Evolutionary conservation across 2,113 vertebrate species (phyloP).

Genomic region (Epinephelus moara): DNA sequence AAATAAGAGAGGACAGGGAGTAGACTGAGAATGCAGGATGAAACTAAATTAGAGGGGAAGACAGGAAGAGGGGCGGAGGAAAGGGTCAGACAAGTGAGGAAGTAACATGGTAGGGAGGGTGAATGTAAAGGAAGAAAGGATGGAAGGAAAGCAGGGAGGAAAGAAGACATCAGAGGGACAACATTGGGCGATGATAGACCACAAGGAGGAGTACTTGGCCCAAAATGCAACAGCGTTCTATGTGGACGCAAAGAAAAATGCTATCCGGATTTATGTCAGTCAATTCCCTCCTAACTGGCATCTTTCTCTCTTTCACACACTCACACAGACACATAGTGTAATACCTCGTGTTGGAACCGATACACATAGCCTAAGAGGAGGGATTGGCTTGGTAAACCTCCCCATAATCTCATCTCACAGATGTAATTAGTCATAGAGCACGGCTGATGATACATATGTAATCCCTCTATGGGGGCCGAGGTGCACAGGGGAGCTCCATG

Average conservation of each 20-base stretch:
- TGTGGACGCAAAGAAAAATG: slow-evolving; percentile 43
- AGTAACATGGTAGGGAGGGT: neutral
- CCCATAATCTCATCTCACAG: slow-evolving; percentile 86
- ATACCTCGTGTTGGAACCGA: slow-evolving; percentile 78
- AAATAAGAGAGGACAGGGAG: neutral
- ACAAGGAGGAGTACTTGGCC: slow-evolving; percentile 34
- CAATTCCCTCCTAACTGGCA: slow-evolving; percentile 63
- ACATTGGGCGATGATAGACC: neutral
- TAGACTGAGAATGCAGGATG: neutral
- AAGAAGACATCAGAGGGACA: neutral
- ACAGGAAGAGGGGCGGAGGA: neutral
- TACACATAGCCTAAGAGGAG: slow-evolving; percentile 80
- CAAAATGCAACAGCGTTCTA: slow-evolving; percentile 20
- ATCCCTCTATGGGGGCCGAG: slow-evolving; percentile 81
- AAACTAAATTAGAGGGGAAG: slow-evolving; percentile 7
- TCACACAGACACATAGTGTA: slow-evolving; percentile 67
- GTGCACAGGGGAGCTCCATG: slow-evolving; percentile 72
- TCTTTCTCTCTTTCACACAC: slow-evolving; percentile 58
- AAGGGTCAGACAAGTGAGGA: neutral
- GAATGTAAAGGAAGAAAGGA: neutral
- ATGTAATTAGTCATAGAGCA: slow-evolving; percentile 87
- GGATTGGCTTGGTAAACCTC: slow-evolving; percentile 82
- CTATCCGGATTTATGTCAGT: slow-evolving; percentile 64
- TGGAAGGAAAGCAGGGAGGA: neutral
- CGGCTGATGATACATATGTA: slow-evolving; percentile 85